Evolutionary conservation across 2,113 vertebrate genomes (phyloP), one percentile per base, ranked within the genome.

Genomic region (Thunnus thynnus): DNA sequence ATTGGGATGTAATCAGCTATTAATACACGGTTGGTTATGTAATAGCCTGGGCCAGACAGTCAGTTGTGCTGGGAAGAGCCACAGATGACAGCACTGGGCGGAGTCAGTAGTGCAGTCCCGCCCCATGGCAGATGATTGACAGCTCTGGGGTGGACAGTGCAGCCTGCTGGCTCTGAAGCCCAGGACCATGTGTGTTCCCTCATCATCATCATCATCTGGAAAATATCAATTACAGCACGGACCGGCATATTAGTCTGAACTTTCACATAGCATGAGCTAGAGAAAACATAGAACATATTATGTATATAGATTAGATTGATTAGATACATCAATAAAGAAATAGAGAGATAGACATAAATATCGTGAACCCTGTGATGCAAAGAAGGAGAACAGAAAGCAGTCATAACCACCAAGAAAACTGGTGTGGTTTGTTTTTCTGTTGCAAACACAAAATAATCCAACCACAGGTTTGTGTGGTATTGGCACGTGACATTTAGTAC

Each of bases 131-230:
- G 76, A 78, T 72, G 89, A 91, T 55, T 85, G 90, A 92, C 88
- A 90, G 90, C 85, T 91, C 62, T 86, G 87, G 87, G 90, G 91
- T 55, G 85, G 92, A 85, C 85, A 93, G 48, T 91, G 94, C 92
- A 91, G 93, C 60, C 30, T 76, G 70, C 82, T 91, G 84, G 77
- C 85, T 92, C 91, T 82, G 84, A 86, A 80, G 80, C 89, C 87
- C 87, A 83, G 79, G 83, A 89, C 80, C 60, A 69, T 76, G 74
- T 82, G 88, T 88, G 84, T 76, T 89, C 76, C 68, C 58, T 71
- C 89, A 83, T 68, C 80, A 68, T 72, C 83, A 86, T 90, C 91
- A 90, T 93, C 91, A 94, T 92, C 93, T 94, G 91, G 87, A 94
- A 94, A 90, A 91, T 78, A 93, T 75, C 76, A 90, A 81, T 83